Base-by-base conservation (phyloP, 2,888 invertebrate species). In the Coremacera marginata region DNA sequence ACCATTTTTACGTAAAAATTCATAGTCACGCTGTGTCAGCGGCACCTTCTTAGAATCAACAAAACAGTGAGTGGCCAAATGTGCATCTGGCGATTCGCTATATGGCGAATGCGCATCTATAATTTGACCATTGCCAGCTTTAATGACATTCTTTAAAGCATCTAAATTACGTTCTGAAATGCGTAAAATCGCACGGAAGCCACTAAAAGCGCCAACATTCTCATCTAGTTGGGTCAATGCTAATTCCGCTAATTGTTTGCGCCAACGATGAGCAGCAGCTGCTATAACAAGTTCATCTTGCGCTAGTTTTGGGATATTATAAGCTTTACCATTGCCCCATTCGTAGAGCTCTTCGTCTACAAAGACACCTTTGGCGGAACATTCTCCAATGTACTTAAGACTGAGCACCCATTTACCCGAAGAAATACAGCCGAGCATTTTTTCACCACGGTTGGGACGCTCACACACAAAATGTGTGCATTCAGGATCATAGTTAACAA, bases 361-460 rank as follows among this genome's bases (percentile, higher is more conserved):
- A 5, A 87, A 87, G 31, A 80, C 81, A 51, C 86, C 86, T 14
- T 84, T 82, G 3, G 85, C 90, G 9, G 92, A 89, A 75, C 94
- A 95, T 65, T 94, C 91, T 5, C 92, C 92, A 1, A 97, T 89
- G 84, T 96, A 98, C 0, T 93, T 92, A 1, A 93, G 92, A 83
- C 95, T 95, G n/a, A 98, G 89, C 14, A 98, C 92, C 97, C 97
- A 98, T 83, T 95, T 94, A 22, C 98, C 98, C 0, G 95, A 92
- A 0, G 98, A 97, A 78, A 98, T 93, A 77, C 94, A 94, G 0
- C 95, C 94, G 34, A 98, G 90, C 90, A 95, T 93, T 90, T 97
- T 97, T 90, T 98, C 98, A 86, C 95, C 97, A 77, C 96, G 92
- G 9, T 92, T 91, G 0, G 94, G 93, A 84, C 93, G 93, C 63